phyloP scores from a whole-genome alignment of 2,113 vertebrate genomes.

The Ranitomeya imitator region DNA sequence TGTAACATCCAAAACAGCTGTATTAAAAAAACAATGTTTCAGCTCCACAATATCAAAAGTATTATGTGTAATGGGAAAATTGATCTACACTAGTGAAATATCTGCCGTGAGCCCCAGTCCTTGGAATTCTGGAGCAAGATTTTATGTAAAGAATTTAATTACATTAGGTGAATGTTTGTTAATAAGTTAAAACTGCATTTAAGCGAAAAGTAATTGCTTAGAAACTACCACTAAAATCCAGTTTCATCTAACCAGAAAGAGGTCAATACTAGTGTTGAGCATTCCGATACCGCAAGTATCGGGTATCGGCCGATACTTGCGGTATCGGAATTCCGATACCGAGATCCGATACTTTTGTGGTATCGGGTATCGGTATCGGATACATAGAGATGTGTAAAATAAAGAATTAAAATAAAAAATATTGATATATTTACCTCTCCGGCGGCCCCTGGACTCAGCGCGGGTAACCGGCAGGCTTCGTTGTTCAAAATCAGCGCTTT shows the following conservation, averaged over 20 bases:
- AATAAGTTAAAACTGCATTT: background rate
- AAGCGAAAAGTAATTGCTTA: background rate
- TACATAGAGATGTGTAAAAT: no score
- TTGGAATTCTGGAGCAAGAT: background rate
- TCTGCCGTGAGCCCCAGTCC: background rate
- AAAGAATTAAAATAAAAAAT: no score
- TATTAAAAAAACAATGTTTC: background rate
- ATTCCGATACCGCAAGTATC: no score
- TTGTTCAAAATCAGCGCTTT: no score
- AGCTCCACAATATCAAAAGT: background rate
- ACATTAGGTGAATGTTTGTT: background rate
- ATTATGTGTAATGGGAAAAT: background rate
- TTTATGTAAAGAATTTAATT: background rate
- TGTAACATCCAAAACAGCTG: background rate
- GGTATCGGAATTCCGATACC: no score
- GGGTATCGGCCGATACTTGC: no score
- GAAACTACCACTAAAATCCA: background rate
- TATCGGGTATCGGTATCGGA: no score
- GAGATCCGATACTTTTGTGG: no score
- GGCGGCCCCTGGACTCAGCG: no score
- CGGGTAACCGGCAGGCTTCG: no score
- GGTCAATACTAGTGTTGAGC: no score
- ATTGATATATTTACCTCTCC: no score
- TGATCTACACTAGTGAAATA: background rate
- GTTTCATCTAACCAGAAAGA: conserved; percentile 23